Conservation (phyloP, 2,888 invertebrate genomes). For the Rhaphigaster nebulosa region DNA sequence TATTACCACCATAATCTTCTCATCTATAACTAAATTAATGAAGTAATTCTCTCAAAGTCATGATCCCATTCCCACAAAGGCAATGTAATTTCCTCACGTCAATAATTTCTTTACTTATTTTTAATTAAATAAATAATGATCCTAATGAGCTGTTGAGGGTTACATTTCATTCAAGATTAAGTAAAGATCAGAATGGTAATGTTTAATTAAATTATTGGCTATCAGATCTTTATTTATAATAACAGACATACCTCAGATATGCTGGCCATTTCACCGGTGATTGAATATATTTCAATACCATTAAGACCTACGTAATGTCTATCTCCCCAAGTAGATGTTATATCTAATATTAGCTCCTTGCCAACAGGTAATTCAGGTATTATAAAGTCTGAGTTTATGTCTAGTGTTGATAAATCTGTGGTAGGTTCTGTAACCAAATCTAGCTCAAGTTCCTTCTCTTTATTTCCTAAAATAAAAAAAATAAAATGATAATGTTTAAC, state of each 20-base stretch:
- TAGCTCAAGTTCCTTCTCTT: slow-evolving; percentile 51
- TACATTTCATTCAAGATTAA: too few species aligned
- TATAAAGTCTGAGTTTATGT: slow-evolving; percentile 71
- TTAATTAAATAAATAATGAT: too few species aligned
- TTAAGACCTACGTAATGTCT: slow-evolving; percentile 83
- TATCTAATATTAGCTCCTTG: slow-evolving; percentile 76
- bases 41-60: too few species aligned
- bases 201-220: background rate
- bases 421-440: background rate
- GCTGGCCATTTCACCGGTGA: slow-evolving; percentile 73
- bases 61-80: too few species aligned
- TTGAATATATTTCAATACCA: slow-evolving; percentile 82
- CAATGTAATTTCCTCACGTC: too few species aligned
- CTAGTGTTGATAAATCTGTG: slow-evolving; percentile 20
- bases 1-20: too few species aligned
- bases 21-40: too few species aligned
- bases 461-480: slow-evolving; percentile 10
- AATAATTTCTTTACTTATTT: too few species aligned
- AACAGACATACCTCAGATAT: slow-evolving; percentile 74
- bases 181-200: too few species aligned
- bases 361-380: slow-evolving; percentile 84
- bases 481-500: too few species aligned
- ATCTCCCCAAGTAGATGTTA: slow-evolving; percentile 85
- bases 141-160: too few species aligned
- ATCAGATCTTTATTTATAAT: background rate